Evolutionary conservation across 2,888 invertebrate species (phyloP), one percentile per base, ranked within the genome.

Genomic region (Lasioglossum figueresi): DNA sequence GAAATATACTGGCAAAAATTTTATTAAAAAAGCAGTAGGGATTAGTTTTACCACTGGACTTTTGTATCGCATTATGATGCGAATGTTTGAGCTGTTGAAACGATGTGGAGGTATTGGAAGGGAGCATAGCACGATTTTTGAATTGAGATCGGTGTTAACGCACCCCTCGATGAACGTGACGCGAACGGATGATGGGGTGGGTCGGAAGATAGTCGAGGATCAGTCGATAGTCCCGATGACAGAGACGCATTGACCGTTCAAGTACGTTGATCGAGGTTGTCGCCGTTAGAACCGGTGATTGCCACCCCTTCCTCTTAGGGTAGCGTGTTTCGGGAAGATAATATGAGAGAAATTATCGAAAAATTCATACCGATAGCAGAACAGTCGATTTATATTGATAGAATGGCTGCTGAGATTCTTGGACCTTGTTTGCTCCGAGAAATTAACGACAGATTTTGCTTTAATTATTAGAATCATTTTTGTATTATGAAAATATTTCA

Each of bases 91-190:
- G 52, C 23, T 52, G 52, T 10, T 52, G 10, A 52, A 52, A 52
- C 23, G 23, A 48, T 52, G 23, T 23, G 52, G 52, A 52, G 10
- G 3, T n/a, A 52, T n/a, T 10, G 52, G 23, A 52, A 23, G 56
- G 16, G 59, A 48, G 31, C 23, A 10, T 34, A 19, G 43, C 37
- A 8, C 63, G 70, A 71, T 19, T 76, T 56, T 79, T 52, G 31
- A 16, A 66, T 45, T 43, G 70, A 43, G 82, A 82, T 70, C 40
- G 37, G n/a, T 52, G 59, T 40, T 79, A 82, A 85, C 70, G 56
- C 56, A 43, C 48, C 63, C 16, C 19, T 31, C 16, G 6, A 10
- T 19, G 59, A 19, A 79, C 73, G 84, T 76, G 84, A 76, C 56
- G n/a, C 16, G 81, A 40, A 82, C 4, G 48, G 14, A 45, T 10